Evolutionary conservation across 1,140 invertebrate genomes (phyloP).

Genomic region (Drosophila yakuba): DNA sequence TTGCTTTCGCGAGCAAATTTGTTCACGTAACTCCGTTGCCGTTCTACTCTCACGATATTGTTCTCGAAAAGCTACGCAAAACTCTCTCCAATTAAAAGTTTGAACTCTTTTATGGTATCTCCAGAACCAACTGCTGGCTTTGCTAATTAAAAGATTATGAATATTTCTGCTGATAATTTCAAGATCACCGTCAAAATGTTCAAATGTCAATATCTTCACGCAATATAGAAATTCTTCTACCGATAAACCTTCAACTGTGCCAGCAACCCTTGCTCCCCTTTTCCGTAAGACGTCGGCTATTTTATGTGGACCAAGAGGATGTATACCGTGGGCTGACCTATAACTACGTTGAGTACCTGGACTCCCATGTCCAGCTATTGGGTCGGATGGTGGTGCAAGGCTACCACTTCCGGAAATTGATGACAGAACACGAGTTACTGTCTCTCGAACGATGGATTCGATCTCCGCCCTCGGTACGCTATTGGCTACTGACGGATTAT

Average conservation of each 20-base stretch:
- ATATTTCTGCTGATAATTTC: slow-evolving; percentile 1
- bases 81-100: neutral
- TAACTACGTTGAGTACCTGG: neutral
- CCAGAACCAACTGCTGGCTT: slow-evolving; percentile 4
- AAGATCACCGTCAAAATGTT: too few relatives aligned
- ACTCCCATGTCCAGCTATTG: neutral
- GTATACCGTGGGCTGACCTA: neutral
- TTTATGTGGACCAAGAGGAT: neutral
- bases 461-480: too few relatives aligned
- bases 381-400: too few relatives aligned
- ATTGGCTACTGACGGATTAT: too few relatives aligned
- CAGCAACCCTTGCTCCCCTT: neutral
- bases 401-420: too few relatives aligned
- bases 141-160: neutral
- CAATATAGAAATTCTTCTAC: neutral
- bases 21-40: too few relatives aligned
- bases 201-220: neutral
- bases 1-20: too few relatives aligned
- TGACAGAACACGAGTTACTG: too few relatives aligned
- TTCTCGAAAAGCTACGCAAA: too few relatives aligned
- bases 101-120: slow-evolving; percentile 2
- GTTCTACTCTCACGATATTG: too few relatives aligned
- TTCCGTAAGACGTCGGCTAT: slow-evolving; percentile 2
- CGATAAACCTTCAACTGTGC: neutral
- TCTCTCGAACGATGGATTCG: too few relatives aligned